phyloP scores from a whole-genome alignment of 30 jellyfish, hydroid and myxozoan genomes.

The Catostylus mosaicus region DNA sequence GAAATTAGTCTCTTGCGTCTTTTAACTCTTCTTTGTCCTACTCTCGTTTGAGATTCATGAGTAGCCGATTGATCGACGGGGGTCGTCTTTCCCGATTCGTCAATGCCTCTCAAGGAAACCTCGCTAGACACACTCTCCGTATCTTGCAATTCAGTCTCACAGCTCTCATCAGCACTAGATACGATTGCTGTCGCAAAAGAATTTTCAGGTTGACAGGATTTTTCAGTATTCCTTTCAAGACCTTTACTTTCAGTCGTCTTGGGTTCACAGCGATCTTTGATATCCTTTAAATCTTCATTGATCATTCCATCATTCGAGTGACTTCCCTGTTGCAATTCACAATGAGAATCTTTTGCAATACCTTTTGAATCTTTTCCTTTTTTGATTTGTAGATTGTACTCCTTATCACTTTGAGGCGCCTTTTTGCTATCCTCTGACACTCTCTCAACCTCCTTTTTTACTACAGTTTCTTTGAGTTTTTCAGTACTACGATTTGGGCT shows the following conservation, averaged over 20 bases:
- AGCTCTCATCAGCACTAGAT: not conserved
- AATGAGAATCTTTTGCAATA: too few relatives aligned
- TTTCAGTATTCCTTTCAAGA: not conserved
- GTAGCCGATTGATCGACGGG: not conserved
- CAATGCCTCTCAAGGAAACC: not conserved
- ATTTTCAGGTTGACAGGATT: not conserved
- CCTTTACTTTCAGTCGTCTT: not conserved
- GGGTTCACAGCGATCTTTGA: not conserved
- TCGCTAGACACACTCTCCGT: not conserved
- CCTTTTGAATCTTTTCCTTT: too few relatives aligned
- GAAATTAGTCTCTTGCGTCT: constrained; percentile 55
- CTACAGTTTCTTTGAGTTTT: not conserved
- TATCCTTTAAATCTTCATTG: not conserved
- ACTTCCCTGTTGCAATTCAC: too few relatives aligned
- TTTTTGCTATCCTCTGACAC: too few relatives aligned
- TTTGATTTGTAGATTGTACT: too few relatives aligned
- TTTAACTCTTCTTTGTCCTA: constrained; percentile 38
- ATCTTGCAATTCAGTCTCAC: not conserved
- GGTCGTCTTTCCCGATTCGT: not conserved
- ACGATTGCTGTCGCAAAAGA: not conserved
- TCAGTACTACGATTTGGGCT: too few relatives aligned
- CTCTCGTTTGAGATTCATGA: constrained; percentile 22
- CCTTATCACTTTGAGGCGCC: too few relatives aligned
- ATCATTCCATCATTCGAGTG: too few relatives aligned
- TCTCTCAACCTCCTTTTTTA: not conserved